A percentile compares a stretch with the other conserved stretches of the same genome.
Conservation (phyloP, 1,140 invertebrate species). For the Leptopilina clavipes region DNA sequence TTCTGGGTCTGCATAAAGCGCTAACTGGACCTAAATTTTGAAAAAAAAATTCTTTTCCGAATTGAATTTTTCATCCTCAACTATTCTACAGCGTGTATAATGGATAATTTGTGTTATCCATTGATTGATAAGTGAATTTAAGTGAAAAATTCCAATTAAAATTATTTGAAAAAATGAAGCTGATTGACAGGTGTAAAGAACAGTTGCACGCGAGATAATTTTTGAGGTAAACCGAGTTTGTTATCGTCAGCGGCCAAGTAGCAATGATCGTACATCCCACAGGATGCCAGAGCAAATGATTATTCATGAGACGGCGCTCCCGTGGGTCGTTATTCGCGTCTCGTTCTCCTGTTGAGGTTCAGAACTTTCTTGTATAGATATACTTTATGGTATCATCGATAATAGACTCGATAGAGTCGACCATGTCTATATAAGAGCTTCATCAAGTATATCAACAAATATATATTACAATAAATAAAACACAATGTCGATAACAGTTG, state of each 20-base stretch:
- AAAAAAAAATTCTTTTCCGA: too few relatives aligned
- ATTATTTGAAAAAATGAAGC: too few relatives aligned
- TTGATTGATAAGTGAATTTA: too few relatives aligned
- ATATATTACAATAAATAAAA: neutral
- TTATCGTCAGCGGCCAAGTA: slow-evolving; percentile 42
- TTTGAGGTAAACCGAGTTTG: slow-evolving; percentile 1
- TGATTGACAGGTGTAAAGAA: too few relatives aligned
- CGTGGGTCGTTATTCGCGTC: slow-evolving; percentile 47
- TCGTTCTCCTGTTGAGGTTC: slow-evolving; percentile 18
- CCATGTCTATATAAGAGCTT: neutral
- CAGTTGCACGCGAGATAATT: neutral
- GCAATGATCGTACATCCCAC: slow-evolving; percentile 40
- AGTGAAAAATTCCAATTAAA: too few relatives aligned
- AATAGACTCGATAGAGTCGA: slow-evolving; percentile 21
- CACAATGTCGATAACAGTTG: slow-evolving; percentile 27
- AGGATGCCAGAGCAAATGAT: slow-evolving; percentile 51
- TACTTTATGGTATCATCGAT: neutral
- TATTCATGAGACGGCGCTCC: slow-evolving; percentile 54
- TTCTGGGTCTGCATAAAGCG: too few relatives aligned
- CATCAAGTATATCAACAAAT: neutral
- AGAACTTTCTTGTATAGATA: slow-evolving; percentile 5
- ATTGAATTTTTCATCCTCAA: too few relatives aligned
- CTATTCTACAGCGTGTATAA: too few relatives aligned
- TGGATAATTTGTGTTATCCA: too few relatives aligned
- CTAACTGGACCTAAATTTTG: too few relatives aligned